These are phyloP conservation scores for Pyrochroa serraticornis DNA, from an alignment of 2,888 invertebrate genomes.

Conservation along the genomic window DNA sequence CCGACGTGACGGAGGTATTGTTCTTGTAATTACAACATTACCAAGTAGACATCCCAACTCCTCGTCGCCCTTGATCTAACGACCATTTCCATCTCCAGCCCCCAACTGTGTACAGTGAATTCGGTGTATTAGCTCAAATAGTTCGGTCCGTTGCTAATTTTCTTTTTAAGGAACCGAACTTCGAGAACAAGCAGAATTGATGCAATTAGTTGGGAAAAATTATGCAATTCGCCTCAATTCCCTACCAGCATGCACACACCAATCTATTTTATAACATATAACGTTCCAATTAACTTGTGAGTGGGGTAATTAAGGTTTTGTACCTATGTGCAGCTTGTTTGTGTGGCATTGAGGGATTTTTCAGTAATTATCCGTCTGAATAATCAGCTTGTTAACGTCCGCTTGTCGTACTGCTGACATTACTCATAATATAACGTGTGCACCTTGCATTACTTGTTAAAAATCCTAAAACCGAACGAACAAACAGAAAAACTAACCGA, in stretches of 20 bases:
- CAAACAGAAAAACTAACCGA: too few species aligned
- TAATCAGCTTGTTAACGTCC: slow-evolving; percentile 24
- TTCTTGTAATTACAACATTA: neutral
- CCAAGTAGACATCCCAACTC: too few species aligned
- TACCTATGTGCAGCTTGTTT: slow-evolving; percentile 13
- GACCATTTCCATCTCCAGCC: too few species aligned
- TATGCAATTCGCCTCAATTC: too few species aligned
- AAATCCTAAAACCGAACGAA: neutral
- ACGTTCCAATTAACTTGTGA: slow-evolving; percentile 18
- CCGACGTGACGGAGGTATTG: neutral
- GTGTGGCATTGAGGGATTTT: slow-evolving; percentile 26
- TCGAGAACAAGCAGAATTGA: too few species aligned
- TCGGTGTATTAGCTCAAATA: too few species aligned
- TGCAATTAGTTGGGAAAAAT: too few species aligned
- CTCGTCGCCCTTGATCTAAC: too few species aligned
- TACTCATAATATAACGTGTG: slow-evolving; percentile 16
- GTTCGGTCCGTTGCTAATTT: too few species aligned
- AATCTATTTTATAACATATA: slow-evolving; percentile 7
- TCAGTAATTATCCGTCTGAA: slow-evolving; percentile 24
- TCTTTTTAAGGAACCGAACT: too few species aligned
- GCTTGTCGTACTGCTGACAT: slow-evolving; percentile 15
- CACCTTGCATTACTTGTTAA: slow-evolving; percentile 22
- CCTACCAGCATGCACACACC: too few species aligned
- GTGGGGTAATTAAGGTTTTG: slow-evolving; percentile 22
- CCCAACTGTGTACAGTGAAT: too few species aligned